These are phyloP conservation scores for Epinephelus awoara DNA, from an alignment of 2,797 vertebrate genomes.

Conservation along the genomic window DNA sequence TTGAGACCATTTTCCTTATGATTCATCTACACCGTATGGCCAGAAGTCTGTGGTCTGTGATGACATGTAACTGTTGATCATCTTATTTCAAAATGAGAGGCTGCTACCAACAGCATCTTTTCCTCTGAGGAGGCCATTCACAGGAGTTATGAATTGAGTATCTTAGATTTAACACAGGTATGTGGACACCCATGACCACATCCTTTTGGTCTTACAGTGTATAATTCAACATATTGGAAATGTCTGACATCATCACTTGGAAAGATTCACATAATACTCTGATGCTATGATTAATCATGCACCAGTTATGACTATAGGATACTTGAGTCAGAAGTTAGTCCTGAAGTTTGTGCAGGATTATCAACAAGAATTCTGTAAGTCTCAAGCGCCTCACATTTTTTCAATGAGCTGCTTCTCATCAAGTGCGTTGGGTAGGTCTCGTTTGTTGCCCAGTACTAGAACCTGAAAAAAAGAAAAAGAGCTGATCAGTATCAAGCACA, in stretches of 20 bases:
- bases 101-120: not conserved
- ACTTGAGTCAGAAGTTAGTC: not conserved
- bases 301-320: not conserved
- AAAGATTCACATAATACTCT: not conserved
- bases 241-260: not conserved
- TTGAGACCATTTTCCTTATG: not conserved
- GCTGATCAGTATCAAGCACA: constrained; percentile 15
- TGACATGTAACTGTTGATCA: too few relatives aligned
- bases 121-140: not conserved
- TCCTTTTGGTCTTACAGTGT: not conserved
- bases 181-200: not conserved
- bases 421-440: constrained; percentile 94
- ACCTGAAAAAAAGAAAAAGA: constrained; percentile 83
- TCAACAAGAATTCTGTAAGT: not conserved
- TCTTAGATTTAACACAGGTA: not conserved
- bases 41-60: not conserved
- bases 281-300: not conserved
- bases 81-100: not conserved
- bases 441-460: constrained; percentile 97
- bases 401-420: constrained; percentile 99
- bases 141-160: not conserved
- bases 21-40: not conserved
- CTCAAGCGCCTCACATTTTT: constrained; percentile 91
- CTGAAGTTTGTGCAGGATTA: not conserved
- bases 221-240: not conserved